These are phyloP conservation scores for Trichomalopsis sarcophagae DNA, from an alignment of 1,140 invertebrate species.

Conservation along the genomic window DNA sequence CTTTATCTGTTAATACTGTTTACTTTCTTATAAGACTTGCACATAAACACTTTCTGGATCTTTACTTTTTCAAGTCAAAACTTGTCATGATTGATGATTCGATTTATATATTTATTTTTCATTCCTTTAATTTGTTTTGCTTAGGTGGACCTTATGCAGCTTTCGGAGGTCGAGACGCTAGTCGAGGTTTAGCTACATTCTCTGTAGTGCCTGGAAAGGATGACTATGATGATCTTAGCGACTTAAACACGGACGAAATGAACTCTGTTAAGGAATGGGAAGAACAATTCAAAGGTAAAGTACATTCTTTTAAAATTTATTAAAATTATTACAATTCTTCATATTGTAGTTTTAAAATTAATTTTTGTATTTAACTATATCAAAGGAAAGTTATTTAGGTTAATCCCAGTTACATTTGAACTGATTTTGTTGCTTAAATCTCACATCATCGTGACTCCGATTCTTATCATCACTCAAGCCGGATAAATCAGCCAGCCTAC, in stretches of 20 bases:
- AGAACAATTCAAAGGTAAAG: constrained; percentile 93
- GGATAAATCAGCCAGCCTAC: constrained; percentile 16
- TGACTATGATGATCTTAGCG: constrained; percentile 96
- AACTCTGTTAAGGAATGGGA: constrained; percentile 96
- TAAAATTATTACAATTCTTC: too few relatives aligned
- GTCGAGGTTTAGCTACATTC: constrained; percentile 94
- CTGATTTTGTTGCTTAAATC: constrained; percentile 11
- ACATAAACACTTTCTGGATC: too few relatives aligned
- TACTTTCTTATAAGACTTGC: not conserved
- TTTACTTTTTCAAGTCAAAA: too few relatives aligned
- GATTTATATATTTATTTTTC: not conserved
- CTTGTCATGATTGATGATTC: too few relatives aligned
- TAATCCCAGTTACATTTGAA: not conserved
- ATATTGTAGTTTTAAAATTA: not conserved
- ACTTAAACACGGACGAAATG: constrained; percentile 91
- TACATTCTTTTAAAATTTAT: constrained; percentile 8
- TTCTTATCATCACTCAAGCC: constrained; percentile 19
- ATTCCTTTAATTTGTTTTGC: constrained; percentile 25
- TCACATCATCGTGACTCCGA: not conserved
- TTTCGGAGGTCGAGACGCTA: constrained; percentile 97
- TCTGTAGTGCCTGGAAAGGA: constrained; percentile 88
- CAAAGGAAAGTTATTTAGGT: not conserved
- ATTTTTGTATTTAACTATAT: constrained; percentile 9
- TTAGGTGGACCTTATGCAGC: constrained; percentile 93
- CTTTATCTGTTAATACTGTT: not conserved